These are phyloP conservation scores for Glareola pratincola DNA, from an alignment of 2,113 vertebrate species.

Conservation along the genomic window DNA sequence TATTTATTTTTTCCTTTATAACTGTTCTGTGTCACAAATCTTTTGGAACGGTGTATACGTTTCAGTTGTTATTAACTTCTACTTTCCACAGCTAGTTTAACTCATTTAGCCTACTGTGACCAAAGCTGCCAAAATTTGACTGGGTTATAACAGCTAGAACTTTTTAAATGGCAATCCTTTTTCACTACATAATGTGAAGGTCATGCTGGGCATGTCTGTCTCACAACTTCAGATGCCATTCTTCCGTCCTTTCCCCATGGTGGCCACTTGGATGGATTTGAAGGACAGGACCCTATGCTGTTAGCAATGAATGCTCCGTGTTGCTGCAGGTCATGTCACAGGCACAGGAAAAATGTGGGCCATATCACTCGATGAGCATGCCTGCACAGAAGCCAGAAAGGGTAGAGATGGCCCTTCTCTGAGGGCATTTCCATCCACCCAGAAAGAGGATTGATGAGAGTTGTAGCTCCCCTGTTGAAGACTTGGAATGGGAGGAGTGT, in stretches of 20 bases:
- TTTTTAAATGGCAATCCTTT: not conserved
- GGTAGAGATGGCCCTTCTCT: not conserved
- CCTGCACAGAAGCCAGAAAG: not conserved
- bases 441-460: not conserved
- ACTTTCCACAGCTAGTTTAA: not conserved
- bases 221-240: not conserved
- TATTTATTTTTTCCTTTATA: not conserved
- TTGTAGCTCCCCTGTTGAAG: not conserved
- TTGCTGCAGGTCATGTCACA: not conserved
- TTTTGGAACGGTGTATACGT: not conserved
- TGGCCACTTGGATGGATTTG: not conserved
- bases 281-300: not conserved
- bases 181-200: rapidly evolving
- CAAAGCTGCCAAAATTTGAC: not conserved
- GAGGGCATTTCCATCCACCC: not conserved
- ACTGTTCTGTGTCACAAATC: not conserved
- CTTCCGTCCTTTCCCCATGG: not conserved
- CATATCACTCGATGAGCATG: not conserved
- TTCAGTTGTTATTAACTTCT: not conserved
- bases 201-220: not conserved
- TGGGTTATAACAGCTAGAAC: not conserved
- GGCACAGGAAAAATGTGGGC: not conserved
- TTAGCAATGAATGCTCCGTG: not conserved
- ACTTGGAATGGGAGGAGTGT: not conserved
- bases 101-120: not conserved